These are phyloP conservation scores for Pachyuromys duprasi DNA, from an alignment of 2,797 vertebrate species.

Conservation along the genomic window DNA sequence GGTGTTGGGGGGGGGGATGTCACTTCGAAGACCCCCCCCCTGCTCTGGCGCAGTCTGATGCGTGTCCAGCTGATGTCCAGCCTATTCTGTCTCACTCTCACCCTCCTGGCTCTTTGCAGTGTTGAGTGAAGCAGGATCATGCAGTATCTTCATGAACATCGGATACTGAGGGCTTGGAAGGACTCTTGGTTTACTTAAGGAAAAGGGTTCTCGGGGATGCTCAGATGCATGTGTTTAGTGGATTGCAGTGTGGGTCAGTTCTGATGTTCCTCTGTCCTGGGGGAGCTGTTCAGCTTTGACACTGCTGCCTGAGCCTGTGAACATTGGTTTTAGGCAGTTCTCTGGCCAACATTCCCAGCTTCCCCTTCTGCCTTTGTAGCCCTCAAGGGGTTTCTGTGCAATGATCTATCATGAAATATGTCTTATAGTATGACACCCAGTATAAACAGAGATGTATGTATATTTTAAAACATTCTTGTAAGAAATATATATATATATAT, in stretches of 20 bases:
- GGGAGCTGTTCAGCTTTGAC: background rate
- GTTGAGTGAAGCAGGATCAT: background rate
- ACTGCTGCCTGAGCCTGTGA: background rate
- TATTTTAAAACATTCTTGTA: background rate
- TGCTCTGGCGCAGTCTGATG: background rate
- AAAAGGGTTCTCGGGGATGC: background rate
- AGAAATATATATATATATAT: background rate
- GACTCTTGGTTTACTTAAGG: background rate
- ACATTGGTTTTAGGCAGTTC: background rate
- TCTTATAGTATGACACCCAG: background rate
- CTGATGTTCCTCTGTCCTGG: background rate
- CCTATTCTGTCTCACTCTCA: fast-evolving
- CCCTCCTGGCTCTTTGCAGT: background rate
- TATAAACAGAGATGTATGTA: too few species aligned
- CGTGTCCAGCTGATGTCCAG: background rate
- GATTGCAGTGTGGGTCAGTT: background rate
- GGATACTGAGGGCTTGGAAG: background rate
- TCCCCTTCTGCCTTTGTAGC: background rate
- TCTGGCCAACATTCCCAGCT: background rate
- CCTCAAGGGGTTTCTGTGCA: background rate
- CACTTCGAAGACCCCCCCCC: too few species aligned
- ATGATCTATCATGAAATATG: background rate
- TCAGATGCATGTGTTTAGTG: background rate
- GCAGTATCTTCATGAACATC: background rate
- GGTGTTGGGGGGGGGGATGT: too few species aligned